phyloP scores from a whole-genome alignment of 2,113 vertebrate genomes.

The Muscicapa adusta region DNA sequence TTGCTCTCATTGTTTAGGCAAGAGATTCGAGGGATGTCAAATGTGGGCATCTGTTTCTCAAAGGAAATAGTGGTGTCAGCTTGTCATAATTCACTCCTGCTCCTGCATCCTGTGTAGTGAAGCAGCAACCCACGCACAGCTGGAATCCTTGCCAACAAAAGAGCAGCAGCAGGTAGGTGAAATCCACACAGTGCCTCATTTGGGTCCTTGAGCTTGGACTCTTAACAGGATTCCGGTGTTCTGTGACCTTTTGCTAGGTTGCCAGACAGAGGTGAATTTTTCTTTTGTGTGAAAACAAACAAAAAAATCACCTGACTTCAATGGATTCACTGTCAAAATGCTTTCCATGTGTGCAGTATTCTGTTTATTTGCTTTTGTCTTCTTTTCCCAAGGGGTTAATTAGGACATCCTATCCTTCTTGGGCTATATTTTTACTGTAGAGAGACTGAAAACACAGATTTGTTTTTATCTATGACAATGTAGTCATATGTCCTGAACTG shows the following conservation, averaged over 20 bases:
- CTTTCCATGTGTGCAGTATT: not conserved
- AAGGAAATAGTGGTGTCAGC: not conserved
- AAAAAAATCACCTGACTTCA: not conserved
- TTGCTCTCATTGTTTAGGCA: not conserved
- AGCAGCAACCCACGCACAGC: not conserved
- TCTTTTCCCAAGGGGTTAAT: conserved; percentile 2
- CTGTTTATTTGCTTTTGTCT: not conserved
- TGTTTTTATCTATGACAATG: not conserved
- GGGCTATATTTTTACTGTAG: not conserved
- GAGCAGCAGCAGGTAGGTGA: not conserved
- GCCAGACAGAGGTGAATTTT: not conserved
- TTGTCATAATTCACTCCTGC: not conserved
- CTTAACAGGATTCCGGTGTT: not conserved
- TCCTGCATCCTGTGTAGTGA: not conserved
- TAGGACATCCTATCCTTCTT: not conserved
- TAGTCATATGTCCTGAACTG: not conserved
- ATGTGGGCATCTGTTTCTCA: not conserved
- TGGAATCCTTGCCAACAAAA: not conserved
- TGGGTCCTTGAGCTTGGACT: not conserved
- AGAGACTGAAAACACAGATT: not conserved
- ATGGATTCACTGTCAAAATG: not conserved
- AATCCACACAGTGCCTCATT: not conserved
- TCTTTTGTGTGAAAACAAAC: not conserved
- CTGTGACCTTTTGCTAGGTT: not conserved
- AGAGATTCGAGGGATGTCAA: not conserved